Percentiles rank a stretch among this genome's conserved stretches.
Conservation (phyloP, 1,140 invertebrate species). For the Liolophura sinensis region DNA sequence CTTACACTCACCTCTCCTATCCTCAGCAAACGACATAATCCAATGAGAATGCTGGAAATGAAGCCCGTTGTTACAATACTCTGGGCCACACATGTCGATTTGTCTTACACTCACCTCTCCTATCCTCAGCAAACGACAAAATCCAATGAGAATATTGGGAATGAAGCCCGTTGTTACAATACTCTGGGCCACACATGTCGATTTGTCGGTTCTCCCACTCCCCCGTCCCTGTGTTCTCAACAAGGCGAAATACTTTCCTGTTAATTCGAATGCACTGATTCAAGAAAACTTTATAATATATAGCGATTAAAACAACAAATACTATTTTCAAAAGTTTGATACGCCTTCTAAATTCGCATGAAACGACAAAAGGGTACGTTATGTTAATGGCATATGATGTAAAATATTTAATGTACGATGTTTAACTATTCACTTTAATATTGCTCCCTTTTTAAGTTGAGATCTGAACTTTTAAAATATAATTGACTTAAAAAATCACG, state of each 20-base stretch:
- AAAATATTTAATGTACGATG: too few relatives aligned
- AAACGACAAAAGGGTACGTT: background rate
- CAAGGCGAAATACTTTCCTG: conserved; percentile 39
- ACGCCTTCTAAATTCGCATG: background rate
- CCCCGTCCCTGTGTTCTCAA: conserved; percentile 18
- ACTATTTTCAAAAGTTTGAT: background rate
- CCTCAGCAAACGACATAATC: too few relatives aligned
- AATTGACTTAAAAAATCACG: too few relatives aligned
- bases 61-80: too few relatives aligned
- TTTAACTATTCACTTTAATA: too few relatives aligned
- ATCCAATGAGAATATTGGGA: conserved; percentile 34
- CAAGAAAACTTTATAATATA: background rate
- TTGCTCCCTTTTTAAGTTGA: too few relatives aligned
- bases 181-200: conserved; percentile 36
- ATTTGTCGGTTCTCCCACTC: conserved; percentile 39
- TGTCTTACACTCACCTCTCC: conserved; percentile 35
- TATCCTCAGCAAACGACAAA: conserved; percentile 52
- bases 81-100: too few relatives aligned
- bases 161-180: conserved; percentile 37
- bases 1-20: too few relatives aligned
- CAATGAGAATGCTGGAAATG: too few relatives aligned
- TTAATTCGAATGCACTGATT: conserved; percentile 1
- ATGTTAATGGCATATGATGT: background rate
- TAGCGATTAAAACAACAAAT: background rate
- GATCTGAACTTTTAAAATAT: too few relatives aligned